phyloP scores from a whole-genome alignment of 2,888 invertebrate species.

The Muscina levida region DNA sequence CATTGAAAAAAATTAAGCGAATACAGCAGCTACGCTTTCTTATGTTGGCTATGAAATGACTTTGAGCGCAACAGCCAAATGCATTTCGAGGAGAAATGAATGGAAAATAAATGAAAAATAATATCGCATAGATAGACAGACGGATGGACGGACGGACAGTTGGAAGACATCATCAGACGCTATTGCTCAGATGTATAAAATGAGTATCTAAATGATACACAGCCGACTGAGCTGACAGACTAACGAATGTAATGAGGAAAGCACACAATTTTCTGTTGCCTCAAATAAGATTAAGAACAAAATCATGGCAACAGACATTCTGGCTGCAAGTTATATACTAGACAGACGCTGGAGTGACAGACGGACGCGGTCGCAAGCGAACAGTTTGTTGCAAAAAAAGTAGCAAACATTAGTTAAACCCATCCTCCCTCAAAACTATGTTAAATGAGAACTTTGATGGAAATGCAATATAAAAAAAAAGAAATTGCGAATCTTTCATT shows the following conservation, averaged over 20 bases:
- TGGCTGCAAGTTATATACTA: conserved; percentile 1
- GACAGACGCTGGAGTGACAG: not conserved
- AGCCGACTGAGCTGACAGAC: conserved; percentile 9
- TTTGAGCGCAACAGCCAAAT: conserved; percentile 59
- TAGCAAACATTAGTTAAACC: conserved; percentile 33
- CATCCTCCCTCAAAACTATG: not conserved
- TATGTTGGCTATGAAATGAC: conserved; percentile 38
- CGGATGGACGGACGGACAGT: no score
- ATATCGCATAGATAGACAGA: not conserved
- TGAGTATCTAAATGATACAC: conserved; percentile 22
- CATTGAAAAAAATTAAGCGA: not conserved
- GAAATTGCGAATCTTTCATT: conserved; percentile 32
- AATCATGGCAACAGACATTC: conserved; percentile 49
- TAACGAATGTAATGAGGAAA: conserved; percentile 9
- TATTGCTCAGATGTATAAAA: conserved; percentile 6
- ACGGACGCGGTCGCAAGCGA: not conserved
- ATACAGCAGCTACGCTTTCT: conserved; percentile 36
- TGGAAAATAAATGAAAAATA: conserved; percentile 14
- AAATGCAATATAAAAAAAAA: conserved; percentile 32
- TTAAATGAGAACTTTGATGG: conserved; percentile 31
- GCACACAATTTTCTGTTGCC: conserved; percentile 17
- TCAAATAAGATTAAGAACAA: conserved; percentile 49
- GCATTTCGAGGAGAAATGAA: conserved; percentile 11
- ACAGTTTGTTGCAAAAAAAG: no score
- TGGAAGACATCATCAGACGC: not conserved